Conservation (phyloP, 2,888 invertebrate species). For the Drosophila borealis region DNA sequence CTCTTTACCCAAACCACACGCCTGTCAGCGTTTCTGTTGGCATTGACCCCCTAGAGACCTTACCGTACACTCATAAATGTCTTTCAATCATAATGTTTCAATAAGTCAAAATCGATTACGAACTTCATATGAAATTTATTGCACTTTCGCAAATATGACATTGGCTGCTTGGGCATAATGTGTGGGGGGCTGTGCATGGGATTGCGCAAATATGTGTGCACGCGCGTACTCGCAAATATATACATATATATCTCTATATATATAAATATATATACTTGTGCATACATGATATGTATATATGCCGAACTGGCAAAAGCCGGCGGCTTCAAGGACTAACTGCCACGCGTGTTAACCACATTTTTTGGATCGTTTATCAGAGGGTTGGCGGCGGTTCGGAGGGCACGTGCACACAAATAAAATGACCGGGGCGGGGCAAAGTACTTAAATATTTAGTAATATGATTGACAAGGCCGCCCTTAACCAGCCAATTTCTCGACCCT, state of each 20-base stretch:
- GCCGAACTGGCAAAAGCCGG: conserved; percentile 4
- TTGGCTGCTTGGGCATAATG: conserved; percentile 33
- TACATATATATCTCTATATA: background rate
- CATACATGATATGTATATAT: background rate
- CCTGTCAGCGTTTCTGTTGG: conserved; percentile 77
- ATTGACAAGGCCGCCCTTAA: conserved; percentile 48
- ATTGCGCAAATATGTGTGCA: conserved; percentile 6
- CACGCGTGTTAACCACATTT: conserved; percentile 62
- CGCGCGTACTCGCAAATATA: background rate
- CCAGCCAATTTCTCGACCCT: conserved; percentile 2
- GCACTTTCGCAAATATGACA: conserved; percentile 82
- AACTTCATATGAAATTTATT: conserved; percentile 84
- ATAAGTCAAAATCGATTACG: conserved; percentile 84
- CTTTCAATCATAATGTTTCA: conserved; percentile 84
- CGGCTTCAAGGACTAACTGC: conserved; percentile 21
- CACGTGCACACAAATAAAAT: conserved; percentile 52
- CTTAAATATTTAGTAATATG: conserved; percentile 65
- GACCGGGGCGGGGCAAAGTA: conserved; percentile 40
- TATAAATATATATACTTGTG: conserved; percentile 1
- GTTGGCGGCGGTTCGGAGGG: background rate
- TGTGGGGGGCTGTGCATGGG: conserved; percentile 12
- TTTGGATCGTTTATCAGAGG: conserved; percentile 49
- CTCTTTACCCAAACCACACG: conserved; percentile 9
- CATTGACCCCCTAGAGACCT: conserved; percentile 80
- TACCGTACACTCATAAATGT: conserved; percentile 82